Evolutionary conservation across 2,888 invertebrate species (phyloP).

Genomic region (Gymnocheta viridis): DNA sequence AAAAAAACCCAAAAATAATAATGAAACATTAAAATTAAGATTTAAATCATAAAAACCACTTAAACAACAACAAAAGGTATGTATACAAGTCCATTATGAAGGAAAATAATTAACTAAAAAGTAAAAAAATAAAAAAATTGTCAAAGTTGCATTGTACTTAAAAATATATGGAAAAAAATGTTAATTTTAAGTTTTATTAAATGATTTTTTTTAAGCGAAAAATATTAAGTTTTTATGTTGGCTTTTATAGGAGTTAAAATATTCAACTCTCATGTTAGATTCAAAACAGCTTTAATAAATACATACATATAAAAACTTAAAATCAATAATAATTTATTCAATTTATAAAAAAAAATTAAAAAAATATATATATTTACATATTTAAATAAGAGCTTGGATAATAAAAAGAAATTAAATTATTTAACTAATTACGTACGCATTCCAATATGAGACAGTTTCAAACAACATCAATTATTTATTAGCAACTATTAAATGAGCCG

Average conservation of each 20-base stretch:
- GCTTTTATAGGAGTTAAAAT: constrained; percentile 61
- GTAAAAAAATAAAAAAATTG: constrained; percentile 13
- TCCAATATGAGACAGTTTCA: constrained; percentile 64
- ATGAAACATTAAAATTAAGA: constrained; percentile 40
- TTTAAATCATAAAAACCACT: constrained; percentile 37
- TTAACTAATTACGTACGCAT: constrained; percentile 35
- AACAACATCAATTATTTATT: constrained; percentile 54
- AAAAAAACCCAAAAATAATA: constrained; percentile 5
- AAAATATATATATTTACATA: constrained; percentile 37
- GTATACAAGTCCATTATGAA: constrained; percentile 54
- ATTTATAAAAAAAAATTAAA: constrained; percentile 40
- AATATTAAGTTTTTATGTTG: constrained; percentile 65
- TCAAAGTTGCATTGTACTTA: constrained; percentile 58
- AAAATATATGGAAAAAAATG: constrained; percentile 44
- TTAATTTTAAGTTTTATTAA: constrained; percentile 61
- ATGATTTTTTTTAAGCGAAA: constrained; percentile 55
- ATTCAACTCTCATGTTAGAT: constrained; percentile 61
- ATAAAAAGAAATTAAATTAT: constrained; percentile 44
- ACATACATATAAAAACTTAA: constrained; percentile 21
- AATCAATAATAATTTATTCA: constrained; percentile 54
- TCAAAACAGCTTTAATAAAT: constrained; percentile 66
- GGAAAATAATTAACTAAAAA: constrained; percentile 20
- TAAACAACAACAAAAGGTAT: constrained; percentile 8
- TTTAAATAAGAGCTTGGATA: constrained; percentile 58
- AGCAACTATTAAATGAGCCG: constrained; percentile 47